Conservation (phyloP, 2,113 vertebrate genomes). For the Plectropomus leopardus region DNA sequence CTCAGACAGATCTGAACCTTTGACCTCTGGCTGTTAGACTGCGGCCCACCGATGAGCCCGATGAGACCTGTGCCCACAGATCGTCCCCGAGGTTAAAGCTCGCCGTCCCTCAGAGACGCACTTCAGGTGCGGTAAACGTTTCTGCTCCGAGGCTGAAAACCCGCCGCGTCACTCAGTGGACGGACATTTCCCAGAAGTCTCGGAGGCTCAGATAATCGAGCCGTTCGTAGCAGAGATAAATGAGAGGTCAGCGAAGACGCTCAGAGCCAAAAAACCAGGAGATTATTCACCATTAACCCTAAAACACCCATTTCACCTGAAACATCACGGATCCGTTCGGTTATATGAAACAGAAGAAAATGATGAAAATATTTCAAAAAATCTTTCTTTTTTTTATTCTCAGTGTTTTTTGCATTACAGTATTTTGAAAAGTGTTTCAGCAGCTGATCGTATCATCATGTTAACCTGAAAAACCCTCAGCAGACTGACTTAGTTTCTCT, state of each 20-base stretch:
- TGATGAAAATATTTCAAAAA: too few relatives aligned
- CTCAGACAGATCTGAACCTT: slow-evolving; percentile 4
- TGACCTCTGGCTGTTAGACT: slow-evolving; percentile 43
- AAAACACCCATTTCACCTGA: too few relatives aligned
- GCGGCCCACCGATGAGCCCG: background rate
- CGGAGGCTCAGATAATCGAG: slow-evolving; percentile 7
- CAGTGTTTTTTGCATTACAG: too few relatives aligned
- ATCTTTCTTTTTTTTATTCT: too few relatives aligned
- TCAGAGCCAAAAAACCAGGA: too few relatives aligned
- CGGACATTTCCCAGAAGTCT: slow-evolving; percentile 24
- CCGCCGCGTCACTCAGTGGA: background rate
- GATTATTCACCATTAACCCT: too few relatives aligned
- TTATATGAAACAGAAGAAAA: too few relatives aligned
- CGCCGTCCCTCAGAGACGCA: slow-evolving; percentile 14
- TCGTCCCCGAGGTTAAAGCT: slow-evolving; percentile 20
- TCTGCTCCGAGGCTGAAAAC: slow-evolving; percentile 7
- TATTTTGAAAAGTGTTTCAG: too few relatives aligned
- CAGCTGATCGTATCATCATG: too few relatives aligned
- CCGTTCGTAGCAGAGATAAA: background rate
- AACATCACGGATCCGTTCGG: too few relatives aligned
- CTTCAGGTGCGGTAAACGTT: slow-evolving; percentile 32
- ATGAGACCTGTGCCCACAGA: background rate
- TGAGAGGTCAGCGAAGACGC: background rate
- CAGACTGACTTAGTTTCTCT: too few relatives aligned
- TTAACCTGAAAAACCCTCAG: too few relatives aligned